Evolutionary conservation across 2,797 vertebrate species (phyloP), one percentile per base, ranked within the genome.

Genomic region (Pipistrellus kuhlii): DNA sequence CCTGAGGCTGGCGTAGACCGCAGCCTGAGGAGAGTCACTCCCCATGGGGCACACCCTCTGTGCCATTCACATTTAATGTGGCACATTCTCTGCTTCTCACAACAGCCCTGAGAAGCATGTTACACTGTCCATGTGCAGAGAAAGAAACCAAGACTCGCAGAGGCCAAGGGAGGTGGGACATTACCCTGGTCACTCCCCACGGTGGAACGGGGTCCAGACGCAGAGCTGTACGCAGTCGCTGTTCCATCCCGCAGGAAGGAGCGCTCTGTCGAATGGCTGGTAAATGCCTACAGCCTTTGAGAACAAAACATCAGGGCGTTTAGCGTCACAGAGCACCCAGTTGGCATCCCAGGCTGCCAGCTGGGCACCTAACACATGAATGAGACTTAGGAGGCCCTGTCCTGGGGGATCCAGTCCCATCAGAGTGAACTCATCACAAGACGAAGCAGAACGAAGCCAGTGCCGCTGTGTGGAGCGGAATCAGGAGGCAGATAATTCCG

Each of bases 1-100:
- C n/a, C 57, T 5, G 0, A 1, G 0, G n/a, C 38, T 32, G 66
- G 53, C 57, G 0, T 32, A 32, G 30, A 2, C 27, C 78, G n/a
- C 1, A 0, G 7, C 30, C 51, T 48, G 57, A 17, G n/a, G 44
- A 46, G 23, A 30, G 41, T 44, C n/a, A 2, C 25, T 32, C 69
- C 68, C 14, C 7, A 71, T 41, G 38, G 38, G 38, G 32, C 57
- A 30, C 12, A 3, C 44, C 44, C 44, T 44, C 44, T 44, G 44
- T 9, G 44, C 44, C 44, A 38, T 38, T 7, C 5, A 7, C 38
- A 6, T 44, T 44, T 44, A 1, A 44, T 11, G 44, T 73, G 17
- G 17, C n/a, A 68, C 8, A 1, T 80, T 27, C 15, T 51, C 20
- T 66, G 12, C 30, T 77, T 27, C 51, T 84, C 75, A 90, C 64